Evolutionary conservation across 2,797 vertebrate species (phyloP).

Genomic region (Spheniscus humboldti): DNA sequence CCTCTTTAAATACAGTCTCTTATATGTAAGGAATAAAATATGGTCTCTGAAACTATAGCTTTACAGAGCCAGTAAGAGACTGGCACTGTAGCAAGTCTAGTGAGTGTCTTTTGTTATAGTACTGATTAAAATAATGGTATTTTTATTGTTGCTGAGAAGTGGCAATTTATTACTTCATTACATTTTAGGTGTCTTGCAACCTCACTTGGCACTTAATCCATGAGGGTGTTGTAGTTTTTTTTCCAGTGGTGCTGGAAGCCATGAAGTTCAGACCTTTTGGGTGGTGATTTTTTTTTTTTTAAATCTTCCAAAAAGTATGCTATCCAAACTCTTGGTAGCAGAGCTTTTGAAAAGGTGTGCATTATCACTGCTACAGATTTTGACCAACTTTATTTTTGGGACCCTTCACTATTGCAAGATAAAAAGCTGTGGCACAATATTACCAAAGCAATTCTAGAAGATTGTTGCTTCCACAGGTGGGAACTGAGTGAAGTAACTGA

Average conservation of each 20-base stretch:
- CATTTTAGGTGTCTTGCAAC: constrained; percentile 26
- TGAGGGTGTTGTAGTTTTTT: background rate
- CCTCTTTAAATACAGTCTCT: constrained; percentile 43
- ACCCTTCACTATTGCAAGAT: background rate
- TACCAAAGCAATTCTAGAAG: background rate
- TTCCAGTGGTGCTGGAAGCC: constrained; percentile 1
- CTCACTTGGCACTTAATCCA: constrained; percentile 9
- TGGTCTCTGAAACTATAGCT: constrained; percentile 17
- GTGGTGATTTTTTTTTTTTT: background rate
- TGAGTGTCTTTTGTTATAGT: constrained; percentile 38
- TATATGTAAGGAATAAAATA: background rate
- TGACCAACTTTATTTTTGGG: background rate
- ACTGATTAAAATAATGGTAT: constrained; percentile 64
- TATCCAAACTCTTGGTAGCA: background rate
- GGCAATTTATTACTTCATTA: background rate
- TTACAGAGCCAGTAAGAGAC: constrained; percentile 37
- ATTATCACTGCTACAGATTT: background rate
- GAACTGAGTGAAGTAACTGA: background rate
- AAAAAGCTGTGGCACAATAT: background rate
- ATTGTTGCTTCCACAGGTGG: background rate
- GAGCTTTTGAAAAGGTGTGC: background rate
- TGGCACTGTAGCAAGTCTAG: constrained; percentile 42
- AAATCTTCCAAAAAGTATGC: background rate
- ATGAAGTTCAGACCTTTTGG: background rate
- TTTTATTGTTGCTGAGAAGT: constrained; percentile 63